Percentiles rank a stretch among this genome's conserved stretches.
Evolutionary conservation across 2,888 invertebrate species (phyloP).

Genomic region (Ormia ochracea): DNA sequence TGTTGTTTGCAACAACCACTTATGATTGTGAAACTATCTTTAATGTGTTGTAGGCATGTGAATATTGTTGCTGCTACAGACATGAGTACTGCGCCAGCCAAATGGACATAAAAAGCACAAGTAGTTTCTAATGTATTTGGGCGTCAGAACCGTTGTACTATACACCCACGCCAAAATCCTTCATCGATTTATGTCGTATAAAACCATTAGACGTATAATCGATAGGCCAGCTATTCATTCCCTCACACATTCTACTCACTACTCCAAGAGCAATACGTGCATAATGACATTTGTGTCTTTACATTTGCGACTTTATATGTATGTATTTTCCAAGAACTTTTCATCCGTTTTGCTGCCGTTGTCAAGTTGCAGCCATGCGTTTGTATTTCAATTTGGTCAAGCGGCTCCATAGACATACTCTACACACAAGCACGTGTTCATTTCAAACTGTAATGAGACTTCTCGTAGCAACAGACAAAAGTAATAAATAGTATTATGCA

Average conservation of each 20-base stretch:
- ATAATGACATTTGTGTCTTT: constrained; percentile 47
- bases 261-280: not conserved
- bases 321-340: not conserved
- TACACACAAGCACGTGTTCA: too few relatives aligned
- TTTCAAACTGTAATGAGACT: too few relatives aligned
- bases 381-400: not conserved
- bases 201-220: constrained; percentile 64
- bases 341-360: not conserved
- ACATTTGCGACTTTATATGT: constrained; percentile 17
- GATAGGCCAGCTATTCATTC: constrained; percentile 33
- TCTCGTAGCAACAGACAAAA: too few relatives aligned
- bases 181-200: constrained; percentile 73
- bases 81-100: constrained; percentile 3
- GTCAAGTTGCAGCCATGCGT: not conserved
- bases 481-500: too few relatives aligned
- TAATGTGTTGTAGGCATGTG: constrained; percentile 55
- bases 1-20: constrained; percentile 55
- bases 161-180: constrained; percentile 59
- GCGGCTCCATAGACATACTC: too few relatives aligned
- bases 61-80: constrained; percentile 2
- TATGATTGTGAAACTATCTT: constrained; percentile 61
- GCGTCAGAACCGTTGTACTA: constrained; percentile 64
- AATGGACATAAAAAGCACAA: constrained; percentile 20
- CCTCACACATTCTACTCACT: not conserved
- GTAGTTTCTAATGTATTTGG: constrained; percentile 66